phyloP scores from a whole-genome alignment of 2,113 vertebrate species.

The Pomatorhinus ruficollis region DNA sequence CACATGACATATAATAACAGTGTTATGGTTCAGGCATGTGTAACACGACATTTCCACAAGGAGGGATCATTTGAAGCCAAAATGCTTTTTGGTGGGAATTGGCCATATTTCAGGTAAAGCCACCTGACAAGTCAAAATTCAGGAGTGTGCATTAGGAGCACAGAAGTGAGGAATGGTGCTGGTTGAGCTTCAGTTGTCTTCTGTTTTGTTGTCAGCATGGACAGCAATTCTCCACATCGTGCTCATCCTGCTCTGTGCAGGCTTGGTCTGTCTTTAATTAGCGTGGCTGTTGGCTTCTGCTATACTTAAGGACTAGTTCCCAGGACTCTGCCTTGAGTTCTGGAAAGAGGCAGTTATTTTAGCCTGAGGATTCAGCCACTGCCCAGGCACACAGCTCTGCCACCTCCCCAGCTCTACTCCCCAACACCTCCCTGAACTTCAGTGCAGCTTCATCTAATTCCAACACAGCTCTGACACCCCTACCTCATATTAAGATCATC shows the following conservation, averaged over 20 bases:
- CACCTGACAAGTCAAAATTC: neutral
- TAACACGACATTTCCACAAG: neutral
- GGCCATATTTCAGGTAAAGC: neutral
- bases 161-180: neutral
- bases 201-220: neutral
- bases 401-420: neutral
- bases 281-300: neutral
- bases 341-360: neutral
- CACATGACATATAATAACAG: neutral
- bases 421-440: neutral
- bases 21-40: neutral
- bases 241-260: neutral
- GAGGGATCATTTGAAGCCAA: neutral
- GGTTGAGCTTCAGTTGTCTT: neutral
- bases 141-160: neutral
- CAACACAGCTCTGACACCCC: neutral
- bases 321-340: neutral
- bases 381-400: neutral
- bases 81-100: neutral
- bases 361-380: neutral
- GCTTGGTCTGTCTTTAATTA: neutral
- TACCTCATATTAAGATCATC: neutral
- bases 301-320: neutral
- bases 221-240: fast-evolving
- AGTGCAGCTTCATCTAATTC: neutral